Evolutionary conservation across 2,797 vertebrate species (phyloP).

Genomic region (Bryconaethiops microstoma): DNA sequence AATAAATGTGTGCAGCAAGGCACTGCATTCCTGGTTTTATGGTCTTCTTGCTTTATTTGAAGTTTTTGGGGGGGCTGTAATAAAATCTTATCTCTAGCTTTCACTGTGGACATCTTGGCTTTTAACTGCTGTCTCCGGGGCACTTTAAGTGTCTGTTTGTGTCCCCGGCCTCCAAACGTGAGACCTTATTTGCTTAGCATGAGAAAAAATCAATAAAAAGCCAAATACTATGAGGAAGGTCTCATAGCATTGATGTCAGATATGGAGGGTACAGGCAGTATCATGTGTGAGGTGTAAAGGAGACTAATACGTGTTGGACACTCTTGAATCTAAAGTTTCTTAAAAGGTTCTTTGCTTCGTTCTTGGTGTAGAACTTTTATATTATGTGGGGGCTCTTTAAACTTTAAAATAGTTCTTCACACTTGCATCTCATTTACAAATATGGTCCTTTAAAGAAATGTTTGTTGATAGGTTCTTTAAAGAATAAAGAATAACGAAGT

Average conservation of each 20-base stretch:
- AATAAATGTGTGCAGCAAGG: slow-evolving; percentile 83
- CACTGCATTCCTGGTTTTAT: slow-evolving; percentile 83
- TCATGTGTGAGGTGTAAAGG: slow-evolving; percentile 40
- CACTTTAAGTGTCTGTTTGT: slow-evolving; percentile 86
- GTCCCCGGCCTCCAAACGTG: slow-evolving; percentile 84
- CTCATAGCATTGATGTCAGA: slow-evolving; percentile 80
- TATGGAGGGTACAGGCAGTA: slow-evolving; percentile 53
- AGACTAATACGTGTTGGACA: background rate
- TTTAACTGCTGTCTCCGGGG: slow-evolving; percentile 83
- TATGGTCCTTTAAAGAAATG: too few relatives aligned
- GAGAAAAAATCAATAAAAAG: slow-evolving; percentile 92
- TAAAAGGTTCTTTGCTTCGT: background rate
- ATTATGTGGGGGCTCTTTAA: background rate
- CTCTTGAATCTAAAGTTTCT: background rate
- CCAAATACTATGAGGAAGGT: slow-evolving; percentile 79
- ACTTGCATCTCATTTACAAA: background rate
- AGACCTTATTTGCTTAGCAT: slow-evolving; percentile 89
- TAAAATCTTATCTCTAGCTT: slow-evolving; percentile 90
- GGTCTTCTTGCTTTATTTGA: slow-evolving; percentile 81
- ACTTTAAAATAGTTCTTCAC: background rate
- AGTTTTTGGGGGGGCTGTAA: slow-evolving; percentile 82
- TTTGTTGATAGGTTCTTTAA: too few relatives aligned
- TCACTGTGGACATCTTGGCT: slow-evolving; percentile 83
- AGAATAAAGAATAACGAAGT: too few relatives aligned
- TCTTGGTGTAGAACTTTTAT: background rate